Evolutionary conservation across 2,888 invertebrate genomes (phyloP), one percentile per base, ranked within the genome.

Genomic region (Eledona agricola): DNA sequence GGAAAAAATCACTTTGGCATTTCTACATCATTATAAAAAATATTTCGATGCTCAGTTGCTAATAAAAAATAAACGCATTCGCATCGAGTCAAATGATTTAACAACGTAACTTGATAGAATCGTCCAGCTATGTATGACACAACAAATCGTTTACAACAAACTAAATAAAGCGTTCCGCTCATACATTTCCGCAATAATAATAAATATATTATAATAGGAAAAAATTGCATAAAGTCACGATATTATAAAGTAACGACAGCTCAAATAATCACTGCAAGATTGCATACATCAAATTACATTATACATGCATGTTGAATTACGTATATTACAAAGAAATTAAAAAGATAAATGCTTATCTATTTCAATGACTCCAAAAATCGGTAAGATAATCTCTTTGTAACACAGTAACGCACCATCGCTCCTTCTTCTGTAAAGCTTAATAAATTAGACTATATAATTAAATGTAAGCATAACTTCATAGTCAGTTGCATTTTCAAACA

Each of bases 401-500:
- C 43, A 54, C 49, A 32, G 31, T 54, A 54, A 49, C 50, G 42
- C 32, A 42, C 35, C 28, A 45, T 38, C 23, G n/a, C n/a, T 13
- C n/a, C 19, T 35, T 26, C 38, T 32, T 38, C 29, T 52, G 45
- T 49, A 49, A 56, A 51, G 56, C 56, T 42, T 49, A 43, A 56
- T 56, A 52, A 56, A 55, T 51, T 47, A 51, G 42, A 50, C 37
- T 51, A 45, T 53, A 46, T 46, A 45, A 52, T 45, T 52, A 52
- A 47, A 47, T 47, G 32, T 40, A 31, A 47, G 34, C 29, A 47
- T 46, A 26, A 45, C 25, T 47, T 57, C 20, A 25, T 56, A 59
- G 50, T 57, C 59, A 59, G 58, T 65, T 73, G 77, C 77, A 77
- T 77, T 77, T 73, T 77, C 76, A 76, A 77, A 77, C 77, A 77